Evolutionary conservation across 35 echinoderm and acorn worm species (phyloP).

Genomic region (Hemicentrotus pulcherrimus): DNA sequence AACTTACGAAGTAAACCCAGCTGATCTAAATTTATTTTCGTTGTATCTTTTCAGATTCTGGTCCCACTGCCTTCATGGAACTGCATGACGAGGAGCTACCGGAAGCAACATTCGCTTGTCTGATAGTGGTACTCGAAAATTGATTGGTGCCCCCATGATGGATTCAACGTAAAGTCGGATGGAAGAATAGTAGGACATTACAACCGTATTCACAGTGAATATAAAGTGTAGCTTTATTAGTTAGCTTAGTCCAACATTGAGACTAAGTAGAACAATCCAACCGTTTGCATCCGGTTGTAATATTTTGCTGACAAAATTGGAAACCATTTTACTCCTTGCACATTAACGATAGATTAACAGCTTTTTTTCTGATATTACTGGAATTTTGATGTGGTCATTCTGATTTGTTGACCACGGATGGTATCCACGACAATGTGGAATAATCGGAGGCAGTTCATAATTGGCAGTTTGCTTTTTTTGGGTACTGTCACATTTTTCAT

Average conservation of each 20-base stretch:
- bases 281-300: neutral
- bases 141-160: neutral
- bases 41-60: neutral
- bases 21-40: neutral
- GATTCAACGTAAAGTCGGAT: neutral
- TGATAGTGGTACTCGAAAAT: neutral
- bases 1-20: neutral
- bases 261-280: neutral
- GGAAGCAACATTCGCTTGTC: neutral
- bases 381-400: neutral
- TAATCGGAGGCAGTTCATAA: constrained; percentile 5
- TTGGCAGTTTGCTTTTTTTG: constrained; percentile 5
- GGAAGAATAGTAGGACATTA: neutral
- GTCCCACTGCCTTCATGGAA: neutral
- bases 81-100: neutral
- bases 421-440: constrained; percentile 27
- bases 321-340: too few species aligned
- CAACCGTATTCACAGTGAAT: neutral
- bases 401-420: neutral
- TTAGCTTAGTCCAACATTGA: neutral
- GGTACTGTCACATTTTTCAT: constrained; percentile 22
- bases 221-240: neutral
- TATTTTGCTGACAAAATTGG: neutral
- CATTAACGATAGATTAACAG: too few species aligned
- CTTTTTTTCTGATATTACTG: too few species aligned